A percentile compares a stretch with the other conserved stretches of the same genome.
These are phyloP conservation scores for Agrenia bidenticulata DNA, from an alignment of 2,888 invertebrate species.

Conservation along the genomic window DNA sequence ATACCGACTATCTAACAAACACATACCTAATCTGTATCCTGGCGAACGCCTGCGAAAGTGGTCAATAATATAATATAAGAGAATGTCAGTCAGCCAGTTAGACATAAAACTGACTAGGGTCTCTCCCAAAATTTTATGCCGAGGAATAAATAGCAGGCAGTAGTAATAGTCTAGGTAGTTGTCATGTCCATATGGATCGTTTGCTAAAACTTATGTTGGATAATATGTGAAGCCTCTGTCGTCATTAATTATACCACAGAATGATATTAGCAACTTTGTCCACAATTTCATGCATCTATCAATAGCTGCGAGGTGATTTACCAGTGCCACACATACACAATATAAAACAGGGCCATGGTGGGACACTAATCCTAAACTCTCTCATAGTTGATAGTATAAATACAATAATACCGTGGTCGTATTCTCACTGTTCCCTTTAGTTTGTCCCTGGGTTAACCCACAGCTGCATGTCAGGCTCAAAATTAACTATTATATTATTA, in stretches of 20 bases:
- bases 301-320: slow-evolving; percentile 8
- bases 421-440: not conserved
- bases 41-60: too few species aligned
- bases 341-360: not conserved
- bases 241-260: slow-evolving; percentile 17
- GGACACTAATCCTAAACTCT: not conserved
- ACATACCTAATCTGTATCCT: too few species aligned
- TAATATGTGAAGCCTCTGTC: slow-evolving; percentile 10
- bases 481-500: slow-evolving; percentile 25
- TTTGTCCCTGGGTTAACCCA: slow-evolving; percentile 15
- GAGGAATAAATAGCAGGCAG: not conserved
- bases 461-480: slow-evolving; percentile 22
- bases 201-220: slow-evolving; percentile 20
- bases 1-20: too few species aligned
- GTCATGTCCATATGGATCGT: slow-evolving; percentile 21
- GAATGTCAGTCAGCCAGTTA: too few species aligned
- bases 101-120: too few species aligned
- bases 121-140: not conserved
- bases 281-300: slow-evolving; percentile 10
- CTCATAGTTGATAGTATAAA: not conserved
- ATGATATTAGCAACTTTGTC: slow-evolving; percentile 20
- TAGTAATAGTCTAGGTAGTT: not conserved
- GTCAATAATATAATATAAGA: too few species aligned
- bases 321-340: not conserved
- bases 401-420: too few species aligned